Conservation (phyloP, 1,140 invertebrate genomes). For the Orius insidiosus region DNA sequence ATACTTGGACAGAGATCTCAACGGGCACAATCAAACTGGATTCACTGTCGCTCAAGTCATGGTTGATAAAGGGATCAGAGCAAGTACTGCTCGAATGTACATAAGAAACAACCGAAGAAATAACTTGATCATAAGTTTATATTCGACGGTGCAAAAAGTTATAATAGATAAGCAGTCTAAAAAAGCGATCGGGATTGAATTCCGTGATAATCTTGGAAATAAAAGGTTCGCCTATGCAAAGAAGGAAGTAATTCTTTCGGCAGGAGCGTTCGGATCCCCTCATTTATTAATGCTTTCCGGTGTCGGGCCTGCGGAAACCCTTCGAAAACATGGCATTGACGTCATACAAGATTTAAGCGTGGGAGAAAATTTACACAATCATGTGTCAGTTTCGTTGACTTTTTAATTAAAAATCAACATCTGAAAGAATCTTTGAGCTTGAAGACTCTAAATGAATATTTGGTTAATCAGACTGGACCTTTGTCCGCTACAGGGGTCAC, state of each 20-base stretch:
- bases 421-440: too few species aligned
- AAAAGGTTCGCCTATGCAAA: conserved; percentile 33
- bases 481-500: too few species aligned
- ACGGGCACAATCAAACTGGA: conserved; percentile 33
- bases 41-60: conserved; percentile 26
- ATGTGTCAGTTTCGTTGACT: too few species aligned
- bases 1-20: conserved; percentile 31
- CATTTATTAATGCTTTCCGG: conserved; percentile 47
- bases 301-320: conserved; percentile 39
- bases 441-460: too few species aligned
- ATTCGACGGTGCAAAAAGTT: conserved; percentile 49
- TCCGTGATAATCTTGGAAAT: conserved; percentile 28
- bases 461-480: too few species aligned
- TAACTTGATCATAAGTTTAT: conserved; percentile 52
- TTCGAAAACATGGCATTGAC: conserved; percentile 30
- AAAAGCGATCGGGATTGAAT: conserved; percentile 39
- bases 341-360: conserved; percentile 49
- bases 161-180: conserved; percentile 42
- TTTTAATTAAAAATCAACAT: too few species aligned
- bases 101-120: conserved; percentile 26
- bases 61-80: conserved; percentile 19
- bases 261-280: conserved; percentile 36
- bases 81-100: conserved; percentile 33
- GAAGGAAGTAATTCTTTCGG: conserved; percentile 49
- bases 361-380: conserved; percentile 65